These are phyloP conservation scores for Ciconia stormi DNA, from an alignment of 2,113 vertebrate genomes.

Conservation along the genomic window DNA sequence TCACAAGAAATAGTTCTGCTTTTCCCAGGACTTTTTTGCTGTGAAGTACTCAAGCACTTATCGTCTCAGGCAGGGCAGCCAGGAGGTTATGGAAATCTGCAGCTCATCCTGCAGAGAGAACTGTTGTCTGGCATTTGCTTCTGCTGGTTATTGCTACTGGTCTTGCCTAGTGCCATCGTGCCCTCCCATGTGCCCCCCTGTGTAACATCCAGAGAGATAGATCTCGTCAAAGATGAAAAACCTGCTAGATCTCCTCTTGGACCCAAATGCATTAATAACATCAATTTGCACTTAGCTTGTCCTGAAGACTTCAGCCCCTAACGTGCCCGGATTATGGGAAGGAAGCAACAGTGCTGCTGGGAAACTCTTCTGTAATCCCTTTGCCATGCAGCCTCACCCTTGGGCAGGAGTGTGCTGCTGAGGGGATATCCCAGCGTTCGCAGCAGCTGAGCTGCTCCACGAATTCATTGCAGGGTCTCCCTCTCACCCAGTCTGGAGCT, in stretches of 20 bases:
- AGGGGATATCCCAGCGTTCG: accelerated
- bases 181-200: neutral
- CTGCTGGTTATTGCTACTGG: neutral
- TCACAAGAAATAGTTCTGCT: neutral
- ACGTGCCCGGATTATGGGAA: neutral
- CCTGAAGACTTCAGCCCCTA: neutral
- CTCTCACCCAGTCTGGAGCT: neutral
- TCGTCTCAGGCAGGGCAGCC: neutral
- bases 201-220: neutral
- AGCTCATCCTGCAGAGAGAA: neutral
- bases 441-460: neutral
- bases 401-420: neutral
- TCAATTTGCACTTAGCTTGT: neutral
- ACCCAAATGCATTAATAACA: neutral
- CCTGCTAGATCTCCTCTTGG: neutral
- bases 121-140: neutral
- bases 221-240: neutral
- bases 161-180: neutral
- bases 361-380: neutral
- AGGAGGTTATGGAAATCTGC: neutral
- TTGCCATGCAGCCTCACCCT: neutral
- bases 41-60: neutral
- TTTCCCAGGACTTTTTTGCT: constrained; percentile 30
- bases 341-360: neutral
- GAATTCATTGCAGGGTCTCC: neutral